These are phyloP conservation scores for Tigriopus californicus DNA, from an alignment of 2,888 invertebrate species.

Conservation along the genomic window DNA sequence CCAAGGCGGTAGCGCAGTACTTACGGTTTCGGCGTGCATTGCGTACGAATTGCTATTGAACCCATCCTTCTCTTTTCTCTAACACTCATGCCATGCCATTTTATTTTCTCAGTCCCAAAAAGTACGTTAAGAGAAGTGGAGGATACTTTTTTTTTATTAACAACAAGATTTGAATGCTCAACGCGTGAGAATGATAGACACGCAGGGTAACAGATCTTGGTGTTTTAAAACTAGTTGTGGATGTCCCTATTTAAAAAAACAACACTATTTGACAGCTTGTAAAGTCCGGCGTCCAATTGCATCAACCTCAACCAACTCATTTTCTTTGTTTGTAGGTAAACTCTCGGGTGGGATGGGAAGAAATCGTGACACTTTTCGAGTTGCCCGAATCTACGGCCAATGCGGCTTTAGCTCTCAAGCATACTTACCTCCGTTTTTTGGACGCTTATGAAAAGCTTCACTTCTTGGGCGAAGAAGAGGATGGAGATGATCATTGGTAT, in stretches of 20 bases:
- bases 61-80: background rate
- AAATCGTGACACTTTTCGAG: constrained; percentile 51
- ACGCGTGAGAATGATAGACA: background rate
- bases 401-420: constrained; percentile 63
- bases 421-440: constrained; percentile 55
- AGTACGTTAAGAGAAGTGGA: background rate
- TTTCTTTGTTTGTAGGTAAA: constrained; percentile 44
- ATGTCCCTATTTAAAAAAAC: too few species aligned
- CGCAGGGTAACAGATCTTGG: too few species aligned
- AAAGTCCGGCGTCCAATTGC: background rate
- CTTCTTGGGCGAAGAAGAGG: constrained; percentile 73
- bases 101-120: background rate
- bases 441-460: constrained; percentile 76
- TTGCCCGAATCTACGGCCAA: constrained; percentile 71
- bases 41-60: background rate
- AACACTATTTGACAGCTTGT: too few species aligned
- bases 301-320: background rate
- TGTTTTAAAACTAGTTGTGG: too few species aligned
- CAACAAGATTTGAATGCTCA: background rate
- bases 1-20: too few species aligned
- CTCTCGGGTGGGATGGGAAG: constrained; percentile 68
- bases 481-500: constrained; percentile 51
- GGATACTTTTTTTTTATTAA: background rate
- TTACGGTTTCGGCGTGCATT: too few species aligned
- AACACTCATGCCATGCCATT: background rate